Evolutionary conservation across 2,797 vertebrate genomes (phyloP), one percentile per base, ranked within the genome.

Genomic region (Gorsachius magnificus): DNA sequence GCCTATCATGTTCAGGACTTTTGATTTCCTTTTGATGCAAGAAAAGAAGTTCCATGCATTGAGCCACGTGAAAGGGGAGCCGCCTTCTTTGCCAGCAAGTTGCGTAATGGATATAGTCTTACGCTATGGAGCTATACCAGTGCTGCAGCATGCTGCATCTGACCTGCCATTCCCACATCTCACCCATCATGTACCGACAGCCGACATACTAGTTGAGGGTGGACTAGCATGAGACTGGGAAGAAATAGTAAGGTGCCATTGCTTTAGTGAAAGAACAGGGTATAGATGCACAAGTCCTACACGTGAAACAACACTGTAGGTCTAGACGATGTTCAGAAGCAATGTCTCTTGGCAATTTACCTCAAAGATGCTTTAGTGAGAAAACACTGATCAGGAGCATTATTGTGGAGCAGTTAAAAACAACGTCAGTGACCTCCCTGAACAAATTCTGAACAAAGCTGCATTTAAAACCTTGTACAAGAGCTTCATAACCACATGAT

Each of bases 151-250:
- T 4, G 7, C 14, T 33, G 28, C 29, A 15, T 31, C 50, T 43
- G 28, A 46, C 53, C 53, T 80, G 74, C 45, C 31, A 13, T 68
- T 63, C 74, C 28, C 64, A 71, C 22, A 41, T n/a, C 31, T 57
- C 69, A 36, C 0, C 0, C 7, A 4, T 11, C 58, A 21, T 0
- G 5, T 29, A 16, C 57, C 35, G 28, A 25, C n/a, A 71, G 72
- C 1, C 35, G 28, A n/a, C 38, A 10, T 1, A 12, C 13, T 29
- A 58, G 45, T 13, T 71, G 18, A 45, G 35, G 5, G 12, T 45
- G 24, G 5, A 2, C 19, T 43, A 38, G 17, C 57, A 19, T 13
- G 25, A 74, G 25, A 35, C 9, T 13, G 31, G 18, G 66, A 65
- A 75, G 24, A 80, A 92, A 76, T 1, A 17, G 13, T 9, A 56